These are phyloP conservation scores for Salvelinus namaycush DNA, from an alignment of 2,113 vertebrate species.

Conservation along the genomic window DNA sequence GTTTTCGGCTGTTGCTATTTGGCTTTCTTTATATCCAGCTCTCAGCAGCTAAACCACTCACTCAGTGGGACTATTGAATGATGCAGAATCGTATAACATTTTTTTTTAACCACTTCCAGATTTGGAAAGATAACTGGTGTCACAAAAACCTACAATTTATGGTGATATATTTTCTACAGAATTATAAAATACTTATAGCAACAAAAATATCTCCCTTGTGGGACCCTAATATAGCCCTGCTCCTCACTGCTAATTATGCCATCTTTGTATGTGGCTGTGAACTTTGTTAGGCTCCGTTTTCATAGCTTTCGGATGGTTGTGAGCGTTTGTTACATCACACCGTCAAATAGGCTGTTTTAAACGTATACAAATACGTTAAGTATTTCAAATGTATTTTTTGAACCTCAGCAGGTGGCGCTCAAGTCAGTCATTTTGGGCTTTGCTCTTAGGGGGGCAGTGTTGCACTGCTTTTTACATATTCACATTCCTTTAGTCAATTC, in stretches of 20 bases:
- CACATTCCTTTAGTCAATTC: neutral
- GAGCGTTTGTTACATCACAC: too few species aligned
- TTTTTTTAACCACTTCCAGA: conserved; percentile 12
- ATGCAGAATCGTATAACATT: conserved; percentile 11
- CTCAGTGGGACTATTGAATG: conserved; percentile 36
- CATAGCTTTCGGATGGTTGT: neutral
- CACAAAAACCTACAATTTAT: conserved; percentile 52
- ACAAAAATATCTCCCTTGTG: conserved; percentile 48
- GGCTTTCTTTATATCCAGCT: neutral
- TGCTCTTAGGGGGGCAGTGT: conserved; percentile 67
- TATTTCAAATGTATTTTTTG: neutral
- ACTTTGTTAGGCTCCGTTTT: conserved; percentile 44
- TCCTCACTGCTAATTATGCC: conserved; percentile 46
- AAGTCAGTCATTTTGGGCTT: neutral
- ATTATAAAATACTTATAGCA: conserved; percentile 42
- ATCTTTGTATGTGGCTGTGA: conserved; percentile 47
- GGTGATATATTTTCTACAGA: conserved; percentile 26
- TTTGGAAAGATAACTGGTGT: conserved; percentile 46
- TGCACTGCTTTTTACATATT: conserved; percentile 35
- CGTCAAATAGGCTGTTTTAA: too few species aligned
- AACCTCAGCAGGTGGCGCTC: conserved; percentile 53
- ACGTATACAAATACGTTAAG: too few species aligned
- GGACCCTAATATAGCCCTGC: conserved; percentile 38
- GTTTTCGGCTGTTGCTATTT: conserved; percentile 62
- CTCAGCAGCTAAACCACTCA: conserved; percentile 39